Evolutionary conservation across 2,888 invertebrate species (phyloP), one percentile per base, ranked within the genome.

Genomic region (Eupelmus urozonus): DNA sequence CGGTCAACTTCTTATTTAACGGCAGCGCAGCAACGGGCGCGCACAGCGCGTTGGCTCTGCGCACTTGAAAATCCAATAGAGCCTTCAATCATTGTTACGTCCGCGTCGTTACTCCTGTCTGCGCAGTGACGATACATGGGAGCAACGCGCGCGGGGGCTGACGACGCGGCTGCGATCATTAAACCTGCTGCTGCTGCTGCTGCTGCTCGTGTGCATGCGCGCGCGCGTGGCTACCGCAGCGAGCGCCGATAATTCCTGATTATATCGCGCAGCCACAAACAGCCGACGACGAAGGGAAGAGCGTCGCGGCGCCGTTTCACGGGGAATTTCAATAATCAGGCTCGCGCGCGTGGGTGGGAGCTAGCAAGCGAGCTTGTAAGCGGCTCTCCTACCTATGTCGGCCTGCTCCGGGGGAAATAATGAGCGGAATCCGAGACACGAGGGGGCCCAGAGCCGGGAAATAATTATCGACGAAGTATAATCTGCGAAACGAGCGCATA

Each of bases 71-170:
- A 59, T 60, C 60, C 34, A 71, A 73, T 73, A 34, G 42, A 73
- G 63, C 55, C 63, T 63, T 73, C 72, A 55, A 73, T 73, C 72
- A 62, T 55, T 20, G 63, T 73, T 73, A 63, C 53, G 42, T 40
- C 4, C 63, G 63, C 55, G 42, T 42, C 42, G 55, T 53, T 63
- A 53, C 18, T 55, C 72, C 49, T n/a, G 34, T 5, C 67, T 7
- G 70, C 34, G 9, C 29, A 16, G 5, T 13, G 13, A 49, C 13
- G n/a, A 2, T 57, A 27, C 34, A 25, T 2, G 7, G 34, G 57
- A 9, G 59, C 5, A 7, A 18, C 1, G 34, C 25, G 20, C 25
- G 1, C n/a, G 9, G 34, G n/a, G n/a, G 9, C 20, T 0, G 62
- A 62, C 29, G 18, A 29, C 20, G 1, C 3, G 62, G 23, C 11